Conservation (phyloP, 2,888 invertebrate species). For the Myathropa florea region DNA sequence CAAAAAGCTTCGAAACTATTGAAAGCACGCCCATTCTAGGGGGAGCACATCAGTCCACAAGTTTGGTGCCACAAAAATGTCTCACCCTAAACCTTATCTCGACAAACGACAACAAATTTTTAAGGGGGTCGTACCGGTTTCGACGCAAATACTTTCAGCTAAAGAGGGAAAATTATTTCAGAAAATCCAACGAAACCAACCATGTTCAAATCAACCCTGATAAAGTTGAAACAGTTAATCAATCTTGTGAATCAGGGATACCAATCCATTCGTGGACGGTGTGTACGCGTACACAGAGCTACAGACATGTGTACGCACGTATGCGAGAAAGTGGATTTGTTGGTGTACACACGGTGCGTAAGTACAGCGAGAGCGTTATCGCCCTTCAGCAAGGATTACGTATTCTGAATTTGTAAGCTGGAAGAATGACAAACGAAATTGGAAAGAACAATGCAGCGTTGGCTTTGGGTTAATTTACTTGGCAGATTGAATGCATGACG, state of each 20-base stretch:
- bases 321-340: background rate
- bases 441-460: background rate
- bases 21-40: background rate
- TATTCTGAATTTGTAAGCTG: background rate
- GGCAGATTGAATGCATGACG: background rate
- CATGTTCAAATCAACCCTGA: background rate
- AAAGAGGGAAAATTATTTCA: background rate
- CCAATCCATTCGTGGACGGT: background rate
- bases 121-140: background rate
- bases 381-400: background rate
- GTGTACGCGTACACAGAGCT: background rate
- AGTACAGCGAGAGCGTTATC: background rate
- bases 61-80: background rate
- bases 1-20: background rate
- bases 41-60: background rate
- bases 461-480: background rate
- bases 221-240: background rate
- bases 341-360: background rate
- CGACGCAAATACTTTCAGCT: background rate
- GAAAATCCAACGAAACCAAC: background rate
- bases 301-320: background rate
- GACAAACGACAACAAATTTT: background rate
- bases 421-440: background rate
- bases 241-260: background rate
- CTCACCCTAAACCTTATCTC: background rate